These are phyloP conservation scores for Mechanitis messenoides DNA, from an alignment of 2,888 invertebrate species.

Conservation along the genomic window DNA sequence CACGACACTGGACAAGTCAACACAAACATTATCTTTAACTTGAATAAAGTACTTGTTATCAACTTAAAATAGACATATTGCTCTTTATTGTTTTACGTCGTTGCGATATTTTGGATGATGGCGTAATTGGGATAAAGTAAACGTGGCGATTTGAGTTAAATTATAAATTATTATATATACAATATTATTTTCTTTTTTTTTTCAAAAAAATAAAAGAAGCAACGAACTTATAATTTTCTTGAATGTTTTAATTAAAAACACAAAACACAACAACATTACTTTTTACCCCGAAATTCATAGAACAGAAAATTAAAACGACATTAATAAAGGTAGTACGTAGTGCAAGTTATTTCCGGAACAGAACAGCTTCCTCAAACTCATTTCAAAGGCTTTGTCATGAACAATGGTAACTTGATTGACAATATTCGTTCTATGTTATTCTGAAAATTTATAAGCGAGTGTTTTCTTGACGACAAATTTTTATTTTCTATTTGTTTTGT, in stretches of 20 bases:
- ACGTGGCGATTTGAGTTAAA: too few relatives aligned
- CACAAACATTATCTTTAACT: neutral
- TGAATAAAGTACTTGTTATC: neutral
- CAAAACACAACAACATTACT: neutral
- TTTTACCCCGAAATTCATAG: too few relatives aligned
- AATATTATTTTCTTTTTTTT: too few relatives aligned
- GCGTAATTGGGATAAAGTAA: too few relatives aligned
- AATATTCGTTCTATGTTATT: constrained; percentile 26
- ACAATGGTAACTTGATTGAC: constrained; percentile 65
- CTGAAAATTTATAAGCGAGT: constrained; percentile 4
- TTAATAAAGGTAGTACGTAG: constrained; percentile 34
- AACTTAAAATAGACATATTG: neutral
- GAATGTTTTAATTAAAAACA: too few relatives aligned
- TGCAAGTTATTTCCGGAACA: constrained; percentile 58
- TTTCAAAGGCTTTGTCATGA: constrained; percentile 60
- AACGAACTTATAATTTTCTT: too few relatives aligned
- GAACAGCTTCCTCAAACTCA: constrained; percentile 61
- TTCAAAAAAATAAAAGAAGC: too few relatives aligned
- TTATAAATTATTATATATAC: too few relatives aligned
- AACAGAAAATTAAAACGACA: too few relatives aligned
- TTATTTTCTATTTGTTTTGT: too few relatives aligned
- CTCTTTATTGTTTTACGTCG: too few relatives aligned
- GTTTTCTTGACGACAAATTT: neutral
- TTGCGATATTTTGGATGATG: too few relatives aligned
- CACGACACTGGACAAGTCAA: neutral